Conservation (phyloP, 2,888 invertebrate genomes). For the Drosophila nr. fundita region DNA sequence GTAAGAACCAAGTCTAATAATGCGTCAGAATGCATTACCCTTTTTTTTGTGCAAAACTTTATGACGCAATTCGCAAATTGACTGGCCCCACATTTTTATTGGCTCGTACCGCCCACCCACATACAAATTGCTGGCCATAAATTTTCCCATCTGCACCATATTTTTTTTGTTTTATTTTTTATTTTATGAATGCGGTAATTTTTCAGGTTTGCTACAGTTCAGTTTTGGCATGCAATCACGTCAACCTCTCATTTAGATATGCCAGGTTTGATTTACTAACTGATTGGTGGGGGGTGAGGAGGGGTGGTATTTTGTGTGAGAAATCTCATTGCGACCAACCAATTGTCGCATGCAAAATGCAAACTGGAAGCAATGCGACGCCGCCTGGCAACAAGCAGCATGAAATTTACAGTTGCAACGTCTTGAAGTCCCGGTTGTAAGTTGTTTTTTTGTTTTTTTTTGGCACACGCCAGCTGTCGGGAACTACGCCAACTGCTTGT, state of each 20-base stretch:
- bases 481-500: conserved; percentile 42
- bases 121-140: conserved; percentile 36
- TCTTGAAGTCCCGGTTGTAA: conserved; percentile 42
- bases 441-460: conserved; percentile 30
- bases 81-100: conserved; percentile 61
- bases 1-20: neutral
- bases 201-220: conserved; percentile 25
- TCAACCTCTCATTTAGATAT: conserved; percentile 78
- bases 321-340: conserved; percentile 48
- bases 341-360: conserved; percentile 61
- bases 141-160: conserved; percentile 47
- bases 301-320: conserved; percentile 7
- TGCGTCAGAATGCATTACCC: conserved; percentile 39
- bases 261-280: conserved; percentile 51
- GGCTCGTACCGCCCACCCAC: conserved; percentile 45
- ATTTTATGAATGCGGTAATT: conserved; percentile 48
- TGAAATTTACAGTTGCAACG: conserved; percentile 37
- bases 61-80: conserved; percentile 71
- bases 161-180: neutral
- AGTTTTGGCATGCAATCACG: conserved; percentile 69
- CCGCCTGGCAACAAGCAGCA: conserved; percentile 45
- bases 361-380: conserved; percentile 3
- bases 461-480: conserved; percentile 75
- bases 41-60: conserved; percentile 36
- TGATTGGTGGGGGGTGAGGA: neutral